phyloP scores from a whole-genome alignment of 2,888 invertebrate species.

The Lobophora halterata region DNA sequence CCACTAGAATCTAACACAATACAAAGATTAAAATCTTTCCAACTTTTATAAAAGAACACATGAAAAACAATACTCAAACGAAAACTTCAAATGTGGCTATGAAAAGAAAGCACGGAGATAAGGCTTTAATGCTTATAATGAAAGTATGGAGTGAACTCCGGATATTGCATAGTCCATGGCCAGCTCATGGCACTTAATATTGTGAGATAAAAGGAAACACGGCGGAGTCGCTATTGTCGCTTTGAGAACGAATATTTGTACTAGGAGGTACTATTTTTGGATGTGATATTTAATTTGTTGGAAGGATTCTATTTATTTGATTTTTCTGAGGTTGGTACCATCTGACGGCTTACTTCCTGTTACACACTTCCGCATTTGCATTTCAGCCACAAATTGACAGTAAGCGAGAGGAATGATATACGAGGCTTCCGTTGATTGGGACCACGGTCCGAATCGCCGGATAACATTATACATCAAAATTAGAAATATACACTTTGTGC shows the following conservation, averaged over 20 bases:
- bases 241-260: conserved; percentile 26
- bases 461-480: no score
- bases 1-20: no score
- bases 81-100: conserved; percentile 40
- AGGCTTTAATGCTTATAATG: conserved; percentile 43
- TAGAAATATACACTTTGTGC: no score
- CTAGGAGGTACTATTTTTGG: not conserved
- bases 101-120: conserved; percentile 49
- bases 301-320: not conserved
- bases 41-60: not conserved
- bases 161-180: conserved; percentile 21
- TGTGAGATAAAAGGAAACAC: conserved; percentile 42
- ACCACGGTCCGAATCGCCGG: no score
- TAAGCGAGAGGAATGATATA: not conserved
- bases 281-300: not conserved
- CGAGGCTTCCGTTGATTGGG: no score
- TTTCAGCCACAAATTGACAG: no score
- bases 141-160: conserved; percentile 35
- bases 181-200: conserved; percentile 35
- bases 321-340: no score
- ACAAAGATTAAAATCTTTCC: no score
- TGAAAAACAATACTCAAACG: conserved; percentile 25
- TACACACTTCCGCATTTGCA: no score
- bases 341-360: no score
- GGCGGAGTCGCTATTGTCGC: conserved; percentile 36